phyloP scores from a whole-genome alignment of 2,888 invertebrate genomes.

The Tiliacea aurago region DNA sequence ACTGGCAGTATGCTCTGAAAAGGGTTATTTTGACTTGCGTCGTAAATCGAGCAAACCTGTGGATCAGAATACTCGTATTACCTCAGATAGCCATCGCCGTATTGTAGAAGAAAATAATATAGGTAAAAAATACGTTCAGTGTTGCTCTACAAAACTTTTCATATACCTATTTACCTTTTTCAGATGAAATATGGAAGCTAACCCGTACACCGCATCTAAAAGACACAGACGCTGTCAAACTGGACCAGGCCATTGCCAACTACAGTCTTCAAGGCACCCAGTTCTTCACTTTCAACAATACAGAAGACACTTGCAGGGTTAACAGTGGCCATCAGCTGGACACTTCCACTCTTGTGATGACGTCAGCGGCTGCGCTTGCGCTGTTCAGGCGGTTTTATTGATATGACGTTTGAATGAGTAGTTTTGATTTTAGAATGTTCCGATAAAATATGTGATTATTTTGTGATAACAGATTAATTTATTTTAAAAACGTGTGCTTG shows the following conservation, averaged over 20 bases:
- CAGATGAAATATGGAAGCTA: conserved; percentile 87
- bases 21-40: too few relatives aligned
- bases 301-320: conserved; percentile 81
- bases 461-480: conserved; percentile 13
- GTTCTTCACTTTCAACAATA: conserved; percentile 82
- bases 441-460: conserved; percentile 22
- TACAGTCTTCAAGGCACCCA: conserved; percentile 78
- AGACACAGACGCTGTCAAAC: conserved; percentile 78
- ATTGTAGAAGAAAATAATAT: not conserved
- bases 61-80: too few relatives aligned
- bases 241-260: conserved; percentile 79
- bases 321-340: conserved; percentile 75
- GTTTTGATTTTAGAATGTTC: conserved; percentile 24
- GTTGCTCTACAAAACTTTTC: not conserved
- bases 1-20: too few relatives aligned
- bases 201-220: conserved; percentile 83
- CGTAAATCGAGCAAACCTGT: too few relatives aligned
- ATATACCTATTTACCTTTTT: conserved; percentile 45
- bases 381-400: conserved; percentile 79
- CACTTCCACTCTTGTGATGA: conserved; percentile 76
- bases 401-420: conserved; percentile 4
- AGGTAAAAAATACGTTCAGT: not conserved
- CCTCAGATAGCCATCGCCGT: too few relatives aligned
- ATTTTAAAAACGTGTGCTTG: not conserved
- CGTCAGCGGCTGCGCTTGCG: conserved; percentile 79